Conservation (phyloP, 92 coral and sea anemone genomes). For the Phenganax subtilis region DNA sequence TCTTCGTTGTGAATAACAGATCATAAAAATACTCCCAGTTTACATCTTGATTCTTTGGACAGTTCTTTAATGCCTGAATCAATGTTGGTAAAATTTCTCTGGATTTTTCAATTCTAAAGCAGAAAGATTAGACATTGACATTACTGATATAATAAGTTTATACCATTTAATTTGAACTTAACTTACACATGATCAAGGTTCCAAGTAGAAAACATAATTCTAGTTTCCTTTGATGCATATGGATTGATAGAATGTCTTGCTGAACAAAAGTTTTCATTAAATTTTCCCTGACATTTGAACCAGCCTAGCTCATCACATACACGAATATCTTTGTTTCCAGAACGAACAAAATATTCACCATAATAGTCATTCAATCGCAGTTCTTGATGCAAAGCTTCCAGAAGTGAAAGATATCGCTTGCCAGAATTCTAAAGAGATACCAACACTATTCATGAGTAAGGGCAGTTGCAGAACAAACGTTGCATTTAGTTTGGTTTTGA, state of each 20-base stretch:
- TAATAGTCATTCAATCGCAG: constrained; percentile 58
- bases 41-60: constrained; percentile 66
- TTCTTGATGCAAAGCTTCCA: constrained; percentile 61
- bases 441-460: too few relatives aligned
- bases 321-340: constrained; percentile 50
- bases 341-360: constrained; percentile 83
- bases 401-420: constrained; percentile 34
- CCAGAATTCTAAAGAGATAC: constrained; percentile 26
- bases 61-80: constrained; percentile 54
- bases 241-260: constrained; percentile 84
- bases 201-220: constrained; percentile 91
- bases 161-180: neutral
- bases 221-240: constrained; percentile 82
- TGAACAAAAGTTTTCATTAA: constrained; percentile 51
- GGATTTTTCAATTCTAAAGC: constrained; percentile 84
- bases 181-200: constrained; percentile 95
- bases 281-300: constrained; percentile 86
- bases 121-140: neutral
- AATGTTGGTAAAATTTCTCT: constrained; percentile 79
- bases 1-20: constrained; percentile 76
- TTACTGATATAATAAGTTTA: neutral
- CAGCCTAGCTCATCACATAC: constrained; percentile 79
- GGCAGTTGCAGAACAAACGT: too few relatives aligned
- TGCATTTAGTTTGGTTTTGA: too few relatives aligned
- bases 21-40: constrained; percentile 83